Percentiles rank a stretch among this genome's conserved stretches.
phyloP scores from a whole-genome alignment of 2,113 vertebrate species.

The Ageneiosus marmoratus region DNA sequence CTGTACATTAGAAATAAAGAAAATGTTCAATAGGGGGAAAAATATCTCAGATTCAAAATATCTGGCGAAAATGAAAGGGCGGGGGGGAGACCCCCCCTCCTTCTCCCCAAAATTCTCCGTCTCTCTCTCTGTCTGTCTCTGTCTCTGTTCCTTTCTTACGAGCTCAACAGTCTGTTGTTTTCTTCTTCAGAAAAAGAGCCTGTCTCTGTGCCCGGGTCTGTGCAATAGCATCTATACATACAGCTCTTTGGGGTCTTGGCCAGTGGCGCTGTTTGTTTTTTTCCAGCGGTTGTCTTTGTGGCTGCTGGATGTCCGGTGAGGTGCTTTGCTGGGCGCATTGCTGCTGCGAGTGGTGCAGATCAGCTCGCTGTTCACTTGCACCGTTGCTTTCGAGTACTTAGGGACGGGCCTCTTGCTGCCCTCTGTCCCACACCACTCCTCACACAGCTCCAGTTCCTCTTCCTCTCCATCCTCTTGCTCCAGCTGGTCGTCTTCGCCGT shows the following conservation, averaged over 20 bases:
- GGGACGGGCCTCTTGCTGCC: slow-evolving; percentile 82
- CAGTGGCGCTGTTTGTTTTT: slow-evolving; percentile 74
- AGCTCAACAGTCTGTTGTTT: slow-evolving; percentile 63
- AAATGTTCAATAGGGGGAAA: slow-evolving; percentile 63
- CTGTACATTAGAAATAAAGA: slow-evolving; percentile 70
- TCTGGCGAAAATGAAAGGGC: slow-evolving; percentile 62
- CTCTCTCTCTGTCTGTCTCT: slow-evolving; percentile 53
- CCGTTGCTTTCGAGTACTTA: slow-evolving; percentile 81
- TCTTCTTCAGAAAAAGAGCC: slow-evolving; percentile 58
- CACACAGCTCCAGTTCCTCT: slow-evolving; percentile 66
- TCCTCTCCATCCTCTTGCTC: slow-evolving; percentile 74
- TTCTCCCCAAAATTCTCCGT: slow-evolving; percentile 44
- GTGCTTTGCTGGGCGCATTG: slow-evolving; percentile 77
- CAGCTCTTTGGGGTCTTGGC: slow-evolving; percentile 80
- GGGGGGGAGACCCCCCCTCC: neutral
- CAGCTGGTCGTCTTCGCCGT: slow-evolving; percentile 72
- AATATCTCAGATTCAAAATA: slow-evolving; percentile 22
- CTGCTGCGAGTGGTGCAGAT: slow-evolving; percentile 77
- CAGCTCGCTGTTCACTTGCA: slow-evolving; percentile 75
- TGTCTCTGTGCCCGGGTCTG: slow-evolving; percentile 45
- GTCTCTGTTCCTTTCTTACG: slow-evolving; percentile 28
- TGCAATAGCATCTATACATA: slow-evolving; percentile 59
- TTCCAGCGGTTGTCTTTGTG: slow-evolving; percentile 93
- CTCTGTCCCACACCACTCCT: slow-evolving; percentile 66
- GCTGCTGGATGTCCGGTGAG: slow-evolving; percentile 80